Conservation (phyloP, 2,797 vertebrate species). For the Paguma larvata region DNA sequence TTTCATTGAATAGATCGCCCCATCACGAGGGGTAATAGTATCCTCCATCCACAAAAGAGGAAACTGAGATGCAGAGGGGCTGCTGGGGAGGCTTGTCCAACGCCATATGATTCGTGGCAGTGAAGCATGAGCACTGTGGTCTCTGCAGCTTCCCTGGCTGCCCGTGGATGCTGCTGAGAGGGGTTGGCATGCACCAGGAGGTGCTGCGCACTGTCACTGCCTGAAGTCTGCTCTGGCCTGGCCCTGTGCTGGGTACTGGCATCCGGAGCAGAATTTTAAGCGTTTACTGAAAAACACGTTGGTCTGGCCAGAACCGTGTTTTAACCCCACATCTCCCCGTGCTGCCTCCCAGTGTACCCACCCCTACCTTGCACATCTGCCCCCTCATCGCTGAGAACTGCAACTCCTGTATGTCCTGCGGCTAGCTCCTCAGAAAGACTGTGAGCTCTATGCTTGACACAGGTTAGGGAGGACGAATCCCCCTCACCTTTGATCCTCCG, state of each 20-base stretch:
- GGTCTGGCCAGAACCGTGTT: not conserved
- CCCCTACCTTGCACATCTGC: accelerated
- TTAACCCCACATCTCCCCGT: accelerated
- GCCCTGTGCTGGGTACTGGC: not conserved
- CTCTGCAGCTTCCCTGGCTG: not conserved
- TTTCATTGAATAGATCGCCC: not conserved
- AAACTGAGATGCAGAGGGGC: not conserved
- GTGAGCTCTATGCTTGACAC: not conserved
- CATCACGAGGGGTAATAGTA: too few relatives aligned
- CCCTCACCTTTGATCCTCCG: not conserved
- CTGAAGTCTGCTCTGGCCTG: not conserved
- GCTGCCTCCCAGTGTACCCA: not conserved
- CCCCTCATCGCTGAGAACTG: not conserved
- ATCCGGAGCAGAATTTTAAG: not conserved
- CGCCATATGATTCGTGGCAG: not conserved
- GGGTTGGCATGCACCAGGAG: not conserved
- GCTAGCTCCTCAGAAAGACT: not conserved
- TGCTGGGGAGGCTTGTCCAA: not conserved
- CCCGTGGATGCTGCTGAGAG: not conserved
- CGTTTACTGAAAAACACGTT: not conserved
- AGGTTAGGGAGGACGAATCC: not conserved
- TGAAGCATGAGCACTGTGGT: not conserved
- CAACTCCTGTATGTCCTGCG: not conserved
- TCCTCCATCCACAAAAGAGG: not conserved
- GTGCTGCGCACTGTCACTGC: not conserved